These are phyloP conservation scores for Caenorhabditis plicata DNA, from an alignment of 2,888 invertebrate species.

Conservation along the genomic window DNA sequence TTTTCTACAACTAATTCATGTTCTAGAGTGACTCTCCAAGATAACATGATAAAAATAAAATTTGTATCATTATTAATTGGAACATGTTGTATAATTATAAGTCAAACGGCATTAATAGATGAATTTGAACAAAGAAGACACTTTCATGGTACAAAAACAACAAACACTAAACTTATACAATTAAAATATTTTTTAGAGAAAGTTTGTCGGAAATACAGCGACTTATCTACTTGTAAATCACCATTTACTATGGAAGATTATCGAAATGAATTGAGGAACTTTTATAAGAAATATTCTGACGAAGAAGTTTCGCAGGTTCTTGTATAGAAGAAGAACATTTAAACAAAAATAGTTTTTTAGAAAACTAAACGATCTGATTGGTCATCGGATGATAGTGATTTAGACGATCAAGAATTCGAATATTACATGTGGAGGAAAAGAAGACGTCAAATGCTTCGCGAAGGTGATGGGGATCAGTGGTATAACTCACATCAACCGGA, in stretches of 20 bases:
- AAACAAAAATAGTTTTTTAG: not conserved
- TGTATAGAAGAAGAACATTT: not conserved
- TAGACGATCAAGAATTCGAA: slow-evolving; percentile 31
- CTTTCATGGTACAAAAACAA: too few relatives aligned
- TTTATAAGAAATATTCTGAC: not conserved
- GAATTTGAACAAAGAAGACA: too few relatives aligned
- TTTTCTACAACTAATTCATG: too few relatives aligned
- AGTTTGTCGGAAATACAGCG: slow-evolving; percentile 8
- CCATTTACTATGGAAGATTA: slow-evolving; percentile 15
- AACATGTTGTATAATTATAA: too few relatives aligned
- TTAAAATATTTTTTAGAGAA: slow-evolving; percentile 19
- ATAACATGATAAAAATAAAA: too few relatives aligned
- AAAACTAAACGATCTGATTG: slow-evolving; percentile 22
- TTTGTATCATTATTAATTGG: too few relatives aligned
- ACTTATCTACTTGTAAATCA: slow-evolving; percentile 7
- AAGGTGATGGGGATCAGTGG: slow-evolving; percentile 5
- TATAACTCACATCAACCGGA: slow-evolving; percentile 4
- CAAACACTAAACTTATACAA: too few relatives aligned
- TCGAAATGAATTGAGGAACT: slow-evolving; percentile 7
- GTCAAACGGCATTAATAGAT: too few relatives aligned
- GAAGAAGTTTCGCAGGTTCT: not conserved
- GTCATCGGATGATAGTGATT: slow-evolving; percentile 26
- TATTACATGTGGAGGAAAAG: slow-evolving; percentile 37
- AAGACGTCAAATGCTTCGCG: slow-evolving; percentile 23
- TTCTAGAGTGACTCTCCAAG: too few relatives aligned